These are phyloP conservation scores for Chymomyza costata DNA, from an alignment of 1,140 invertebrate genomes.

Conservation along the genomic window DNA sequence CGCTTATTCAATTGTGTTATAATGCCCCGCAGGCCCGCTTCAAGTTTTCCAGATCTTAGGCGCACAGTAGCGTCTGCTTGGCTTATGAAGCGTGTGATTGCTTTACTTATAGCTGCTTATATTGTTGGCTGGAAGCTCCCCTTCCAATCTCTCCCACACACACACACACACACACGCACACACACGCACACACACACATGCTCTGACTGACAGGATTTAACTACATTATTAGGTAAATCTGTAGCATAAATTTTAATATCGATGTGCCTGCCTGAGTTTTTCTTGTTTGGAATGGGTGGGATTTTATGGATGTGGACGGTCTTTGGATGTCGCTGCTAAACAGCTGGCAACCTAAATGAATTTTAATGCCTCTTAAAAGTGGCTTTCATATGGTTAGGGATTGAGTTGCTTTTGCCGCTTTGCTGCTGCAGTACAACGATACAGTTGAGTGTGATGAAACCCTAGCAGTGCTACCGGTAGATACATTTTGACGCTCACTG, in stretches of 20 bases:
- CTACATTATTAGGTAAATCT: slow-evolving; percentile 71
- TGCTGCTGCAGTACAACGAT: slow-evolving; percentile 7
- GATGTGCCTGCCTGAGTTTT: slow-evolving; percentile 35
- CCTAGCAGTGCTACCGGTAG: slow-evolving; percentile 41
- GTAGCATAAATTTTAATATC: slow-evolving; percentile 71
- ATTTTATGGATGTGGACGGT: too few relatives aligned
- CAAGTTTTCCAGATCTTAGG: too few relatives aligned
- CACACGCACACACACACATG: slow-evolving; percentile 18
- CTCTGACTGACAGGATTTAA: slow-evolving; percentile 55
- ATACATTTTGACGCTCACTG: slow-evolving; percentile 62
- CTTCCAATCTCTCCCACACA: neutral
- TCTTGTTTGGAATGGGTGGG: slow-evolving; percentile 16
- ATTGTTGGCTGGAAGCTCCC: too few relatives aligned
- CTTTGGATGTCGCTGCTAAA: too few relatives aligned
- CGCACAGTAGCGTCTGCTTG: slow-evolving; percentile 53
- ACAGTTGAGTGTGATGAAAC: slow-evolving; percentile 34
- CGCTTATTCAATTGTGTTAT: slow-evolving; percentile 68
- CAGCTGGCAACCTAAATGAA: slow-evolving; percentile 60
- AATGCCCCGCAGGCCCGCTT: slow-evolving; percentile 7
- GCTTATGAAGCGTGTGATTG: slow-evolving; percentile 71
- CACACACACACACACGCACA: slow-evolving; percentile 35
- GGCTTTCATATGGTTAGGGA: slow-evolving; percentile 53
- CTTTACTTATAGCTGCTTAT: slow-evolving; percentile 61
- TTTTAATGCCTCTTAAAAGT: slow-evolving; percentile 64
- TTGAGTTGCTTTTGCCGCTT: slow-evolving; percentile 2